phyloP scores from a whole-genome alignment of 2,113 vertebrate species.

The Poecile atricapillus region DNA sequence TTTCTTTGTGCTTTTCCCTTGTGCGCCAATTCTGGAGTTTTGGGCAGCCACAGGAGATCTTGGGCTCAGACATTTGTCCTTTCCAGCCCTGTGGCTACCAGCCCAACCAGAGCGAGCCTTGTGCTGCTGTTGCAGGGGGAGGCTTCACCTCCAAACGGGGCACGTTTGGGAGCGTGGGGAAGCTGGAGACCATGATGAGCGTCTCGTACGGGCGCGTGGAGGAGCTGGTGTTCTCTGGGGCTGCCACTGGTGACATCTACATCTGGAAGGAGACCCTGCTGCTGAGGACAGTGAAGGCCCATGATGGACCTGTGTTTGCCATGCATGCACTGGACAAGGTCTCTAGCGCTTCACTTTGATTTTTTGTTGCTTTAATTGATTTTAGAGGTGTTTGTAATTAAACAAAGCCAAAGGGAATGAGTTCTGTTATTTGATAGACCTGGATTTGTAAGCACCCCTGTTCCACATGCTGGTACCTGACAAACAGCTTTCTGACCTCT shows the following conservation, averaged over 20 bases:
- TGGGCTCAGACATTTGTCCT: background rate
- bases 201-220: slow-evolving; percentile 88
- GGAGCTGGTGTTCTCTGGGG: slow-evolving; percentile 91
- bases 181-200: slow-evolving; percentile 95
- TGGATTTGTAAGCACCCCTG: background rate
- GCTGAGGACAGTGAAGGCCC: slow-evolving; percentile 93
- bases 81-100: background rate
- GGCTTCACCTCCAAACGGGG: slow-evolving; percentile 93
- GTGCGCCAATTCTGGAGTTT: background rate
- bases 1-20: background rate
- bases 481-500: background rate
- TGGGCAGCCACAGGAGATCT: background rate
- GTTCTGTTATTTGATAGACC: background rate
- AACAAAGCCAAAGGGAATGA: background rate
- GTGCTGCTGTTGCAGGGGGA: slow-evolving; percentile 77
- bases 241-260: slow-evolving; percentile 93
- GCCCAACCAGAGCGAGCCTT: background rate
- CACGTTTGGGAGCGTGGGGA: slow-evolving; percentile 84
- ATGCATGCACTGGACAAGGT: slow-evolving; percentile 99
- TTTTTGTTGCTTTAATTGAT: background rate
- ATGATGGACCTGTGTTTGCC: slow-evolving; percentile 94
- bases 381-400: background rate
- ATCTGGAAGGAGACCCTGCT: slow-evolving; percentile 91
- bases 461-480: background rate
- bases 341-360: background rate